These are phyloP conservation scores for Leptopilina clavipes DNA, from an alignment of 1,140 invertebrate species.

Conservation along the genomic window DNA sequence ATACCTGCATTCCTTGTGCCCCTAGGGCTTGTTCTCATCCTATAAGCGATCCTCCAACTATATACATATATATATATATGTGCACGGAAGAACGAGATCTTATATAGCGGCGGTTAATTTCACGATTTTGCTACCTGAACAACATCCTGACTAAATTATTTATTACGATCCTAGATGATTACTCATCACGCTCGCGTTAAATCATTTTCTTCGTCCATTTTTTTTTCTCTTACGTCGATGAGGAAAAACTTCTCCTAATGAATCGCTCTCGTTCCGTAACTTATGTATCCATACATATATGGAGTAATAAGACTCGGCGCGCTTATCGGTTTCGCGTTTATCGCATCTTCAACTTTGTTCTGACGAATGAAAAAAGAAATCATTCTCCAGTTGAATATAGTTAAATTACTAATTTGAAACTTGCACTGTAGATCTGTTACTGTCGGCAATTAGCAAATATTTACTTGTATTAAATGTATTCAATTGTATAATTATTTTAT, in stretches of 20 bases:
- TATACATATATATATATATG: no score
- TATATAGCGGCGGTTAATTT: constrained; percentile 8
- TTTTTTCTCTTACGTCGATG: neutral
- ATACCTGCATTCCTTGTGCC: constrained; percentile 18
- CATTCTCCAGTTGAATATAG: no score
- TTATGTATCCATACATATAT: neutral
- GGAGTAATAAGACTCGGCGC: neutral
- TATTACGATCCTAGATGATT: constrained; percentile 19
- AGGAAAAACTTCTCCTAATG: neutral
- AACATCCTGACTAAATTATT: constrained; percentile 26
- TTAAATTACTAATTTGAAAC: no score
- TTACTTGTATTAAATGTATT: no score
- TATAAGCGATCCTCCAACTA: neutral
- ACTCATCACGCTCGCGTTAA: constrained; percentile 5
- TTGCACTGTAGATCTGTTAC: no score
- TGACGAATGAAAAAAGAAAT: neutral
- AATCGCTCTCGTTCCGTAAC: neutral
- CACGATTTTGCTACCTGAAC: constrained; percentile 15
- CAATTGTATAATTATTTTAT: no score
- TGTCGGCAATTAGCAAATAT: no score
- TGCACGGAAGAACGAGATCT: constrained; percentile 20
- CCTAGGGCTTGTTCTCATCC: neutral
- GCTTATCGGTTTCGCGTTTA: neutral
- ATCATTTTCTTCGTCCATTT: neutral
- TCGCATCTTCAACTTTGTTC: neutral